Evolutionary conservation across 2,797 vertebrate species (phyloP).

Genomic region (Gallinago stenura): DNA sequence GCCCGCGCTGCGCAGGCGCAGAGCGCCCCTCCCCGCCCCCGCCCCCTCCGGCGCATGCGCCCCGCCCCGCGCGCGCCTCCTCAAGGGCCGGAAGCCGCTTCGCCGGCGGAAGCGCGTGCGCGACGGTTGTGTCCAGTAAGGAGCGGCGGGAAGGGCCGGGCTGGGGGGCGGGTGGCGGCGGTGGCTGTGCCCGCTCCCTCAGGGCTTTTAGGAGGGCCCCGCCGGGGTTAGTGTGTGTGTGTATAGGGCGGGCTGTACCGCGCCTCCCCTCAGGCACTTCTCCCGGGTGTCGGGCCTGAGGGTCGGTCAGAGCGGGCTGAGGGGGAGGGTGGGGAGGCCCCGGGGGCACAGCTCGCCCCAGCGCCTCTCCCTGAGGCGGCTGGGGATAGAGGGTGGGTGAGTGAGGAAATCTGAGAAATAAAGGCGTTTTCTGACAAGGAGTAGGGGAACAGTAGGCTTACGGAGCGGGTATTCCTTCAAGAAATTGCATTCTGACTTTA

Average conservation of each 20-base stretch:
- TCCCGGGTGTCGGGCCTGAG: background rate
- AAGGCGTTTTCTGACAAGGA: accelerated
- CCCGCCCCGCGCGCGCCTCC: background rate
- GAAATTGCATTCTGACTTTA: accelerated
- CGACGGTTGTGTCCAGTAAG: background rate
- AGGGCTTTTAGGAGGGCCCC: background rate
- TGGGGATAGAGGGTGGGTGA: accelerated
- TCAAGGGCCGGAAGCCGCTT: background rate
- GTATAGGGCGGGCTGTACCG: background rate
- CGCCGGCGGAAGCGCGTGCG: background rate
- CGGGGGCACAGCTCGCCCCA: accelerated
- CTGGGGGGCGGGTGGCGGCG: accelerated
- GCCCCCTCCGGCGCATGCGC: background rate
- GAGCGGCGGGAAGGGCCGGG: background rate
- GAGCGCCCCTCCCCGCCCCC: no score
- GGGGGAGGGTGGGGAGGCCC: background rate
- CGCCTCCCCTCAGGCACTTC: no score
- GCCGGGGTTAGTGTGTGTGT: background rate
- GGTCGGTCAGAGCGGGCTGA: background rate
- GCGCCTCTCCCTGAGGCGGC: background rate
- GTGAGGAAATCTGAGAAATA: accelerated
- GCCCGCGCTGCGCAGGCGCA: background rate
- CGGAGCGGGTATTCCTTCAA: accelerated
- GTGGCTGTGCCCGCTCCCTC: background rate
- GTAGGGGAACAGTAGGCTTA: accelerated